Base-by-base conservation (phyloP, 1,140 invertebrate genomes). In the Pseudachorutes palmiensis region DNA sequence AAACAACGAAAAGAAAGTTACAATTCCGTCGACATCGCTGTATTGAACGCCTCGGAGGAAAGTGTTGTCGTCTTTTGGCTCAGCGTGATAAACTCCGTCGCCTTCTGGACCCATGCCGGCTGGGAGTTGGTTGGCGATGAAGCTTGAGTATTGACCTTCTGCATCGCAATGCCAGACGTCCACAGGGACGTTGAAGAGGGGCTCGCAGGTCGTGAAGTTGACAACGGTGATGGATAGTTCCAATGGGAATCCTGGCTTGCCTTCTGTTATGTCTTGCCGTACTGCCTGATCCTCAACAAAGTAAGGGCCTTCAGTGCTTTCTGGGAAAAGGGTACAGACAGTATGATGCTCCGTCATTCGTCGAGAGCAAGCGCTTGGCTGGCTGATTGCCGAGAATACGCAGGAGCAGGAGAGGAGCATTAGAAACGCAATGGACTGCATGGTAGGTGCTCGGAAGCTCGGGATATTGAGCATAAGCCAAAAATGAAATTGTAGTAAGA, bases 101-200 rank as follows among this genome's bases (percentile, higher is more conserved):
- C 36, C 36, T 19, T 45, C 36, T 45, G 36, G 36, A 45, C 36
- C 36, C 9, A 45, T 45, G 9, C 9, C 9, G 9, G 36, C 9
- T 19, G 36, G 36, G 19, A 45, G 36, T 12, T 9, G 9, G 9
- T 9, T 19, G 36, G 9, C 36, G 36, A 45, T 45, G 36, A 45
- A 61, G 16, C 24, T 14, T 12, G 59, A 61, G 59, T 61, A 61
- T 14, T 31, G 14, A 12, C 59, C 59, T 12, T 9, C 16, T 5
- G 28, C 59, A 33, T 61, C 59, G 19, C 28, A 29, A 9, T 32
- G 22, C 59, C 59, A 61, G 16, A 61, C 5, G 59, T 61, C 59
- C 9, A 61, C 59, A 12, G 59, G 12, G 16, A 33, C 59, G 29
- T 61, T 33, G 12, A 29, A 2, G 14, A 61, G 19, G 12, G 59